Evolutionary conservation across 2,797 vertebrate genomes (phyloP).

Genomic region (Bryconaethiops microstoma): DNA sequence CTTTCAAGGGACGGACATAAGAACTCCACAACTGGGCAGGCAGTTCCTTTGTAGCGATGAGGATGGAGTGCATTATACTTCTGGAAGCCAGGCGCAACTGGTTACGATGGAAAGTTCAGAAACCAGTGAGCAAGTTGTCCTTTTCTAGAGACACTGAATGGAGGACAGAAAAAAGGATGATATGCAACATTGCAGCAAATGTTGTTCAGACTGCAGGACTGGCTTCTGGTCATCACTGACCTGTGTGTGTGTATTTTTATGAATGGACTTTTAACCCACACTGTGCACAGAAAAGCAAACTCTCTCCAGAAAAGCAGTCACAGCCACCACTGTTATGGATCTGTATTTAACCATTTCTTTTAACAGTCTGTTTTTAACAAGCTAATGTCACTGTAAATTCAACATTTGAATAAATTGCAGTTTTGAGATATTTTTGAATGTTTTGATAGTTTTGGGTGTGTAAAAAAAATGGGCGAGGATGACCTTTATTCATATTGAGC

Average conservation of each 20-base stretch:
- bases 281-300: conserved; percentile 10
- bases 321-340: conserved; percentile 22
- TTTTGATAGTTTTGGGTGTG: background rate
- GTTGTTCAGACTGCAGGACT: conserved; percentile 25
- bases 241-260: conserved; percentile 9
- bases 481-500: background rate
- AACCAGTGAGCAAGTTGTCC: conserved; percentile 8
- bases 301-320: conserved; percentile 11
- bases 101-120: conserved; percentile 7
- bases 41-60: background rate
- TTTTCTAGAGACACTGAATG: conserved; percentile 25
- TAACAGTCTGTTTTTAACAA: conserved; percentile 35
- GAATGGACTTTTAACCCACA: conserved; percentile 6
- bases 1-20: conserved; percentile 96
- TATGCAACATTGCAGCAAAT: background rate
- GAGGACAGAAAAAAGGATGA: conserved; percentile 9
- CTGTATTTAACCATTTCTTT: conserved; percentile 36
- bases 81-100: background rate
- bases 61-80: conserved; percentile 1
- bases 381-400: conserved; percentile 49
- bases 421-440: conserved; percentile 27
- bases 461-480: background rate
- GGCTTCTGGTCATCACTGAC: conserved; percentile 14
- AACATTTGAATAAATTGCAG: conserved; percentile 52
- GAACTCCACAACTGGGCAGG: conserved; percentile 11